A percentile compares a stretch with the other conserved stretches of the same genome.
phyloP scores from a whole-genome alignment of 2,888 invertebrate species.

The Trachelus troglodyta region DNA sequence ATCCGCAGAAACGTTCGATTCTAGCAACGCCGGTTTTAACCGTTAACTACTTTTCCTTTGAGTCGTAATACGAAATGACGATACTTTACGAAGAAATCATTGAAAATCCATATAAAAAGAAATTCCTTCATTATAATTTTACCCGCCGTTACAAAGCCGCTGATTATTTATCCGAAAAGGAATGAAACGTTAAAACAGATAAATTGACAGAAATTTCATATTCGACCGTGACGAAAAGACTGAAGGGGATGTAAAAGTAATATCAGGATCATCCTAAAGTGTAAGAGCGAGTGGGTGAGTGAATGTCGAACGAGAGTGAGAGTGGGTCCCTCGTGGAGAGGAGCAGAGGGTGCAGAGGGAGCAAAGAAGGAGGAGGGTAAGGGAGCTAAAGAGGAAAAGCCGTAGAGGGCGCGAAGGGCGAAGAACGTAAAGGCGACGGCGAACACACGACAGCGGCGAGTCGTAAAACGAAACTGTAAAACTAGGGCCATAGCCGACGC shows the following conservation, averaged over 20 bases:
- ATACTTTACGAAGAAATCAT: not conserved
- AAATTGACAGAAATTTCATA: not conserved
- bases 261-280: not conserved
- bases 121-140: not conserved
- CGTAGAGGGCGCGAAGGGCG: conserved; percentile 36
- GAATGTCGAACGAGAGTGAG: not conserved
- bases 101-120: not conserved
- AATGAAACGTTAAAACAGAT: not conserved
- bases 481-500: conserved; percentile 30
- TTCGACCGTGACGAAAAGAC: not conserved
- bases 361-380: not conserved
- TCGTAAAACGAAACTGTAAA: conserved; percentile 61
- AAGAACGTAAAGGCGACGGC: conserved; percentile 43
- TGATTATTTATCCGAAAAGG: not conserved
- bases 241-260: not conserved
- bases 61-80: not conserved
- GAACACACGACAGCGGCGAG: conserved; percentile 56
- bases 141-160: not conserved
- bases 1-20: not conserved
- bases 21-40: not conserved
- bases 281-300: not conserved
- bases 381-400: conserved; percentile 15
- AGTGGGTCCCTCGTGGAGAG: not conserved
- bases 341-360: not conserved
- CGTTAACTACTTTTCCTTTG: not conserved